Evolutionary conservation across 2,888 invertebrate genomes (phyloP), one percentile per base, ranked within the genome.

Genomic region (Hyles lineata): DNA sequence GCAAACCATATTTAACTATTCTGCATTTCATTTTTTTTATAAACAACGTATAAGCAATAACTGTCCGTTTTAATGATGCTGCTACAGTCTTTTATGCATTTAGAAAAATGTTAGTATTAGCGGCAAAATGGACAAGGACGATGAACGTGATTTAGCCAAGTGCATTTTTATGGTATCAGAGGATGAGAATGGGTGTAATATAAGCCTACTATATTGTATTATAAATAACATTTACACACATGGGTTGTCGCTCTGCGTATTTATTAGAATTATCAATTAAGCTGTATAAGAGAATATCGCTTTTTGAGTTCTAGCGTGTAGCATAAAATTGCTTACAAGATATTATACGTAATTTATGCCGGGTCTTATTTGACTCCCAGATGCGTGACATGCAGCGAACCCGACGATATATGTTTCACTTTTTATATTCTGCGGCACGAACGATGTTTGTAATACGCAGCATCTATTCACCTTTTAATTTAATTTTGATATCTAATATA

Each of bases 81-180:
- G 15, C 7, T 55, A 7, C n/a, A 8, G 55, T 6, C n/a, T 19
- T 19, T n/a, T 55, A 8, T 55, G n/a, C 55, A 19, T 55, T 43
- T 11, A 43, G 43, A 1, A 43, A 43, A 43, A 43, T 43, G 43
- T 11, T 43, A 43, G 43, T 43, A 43, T 15, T 43, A 43, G 43
- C 43, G 43, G 11, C 43, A 43, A 43, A 43, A 55, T 55, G n/a
- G 6, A 55, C 17, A 55, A 19, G n/a, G n/a, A 55, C 55, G 55
- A 55, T 55, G 52, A 55, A 55, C n/a, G 55, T 55, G 55, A 55
- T 55, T 55, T 55, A 55, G 55, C 55, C n/a, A 55, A 55, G 55
- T n/a, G 55, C 55, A 55, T n/a, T 55, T 55, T 55, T 17, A 55
- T 55, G n/a, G 55, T 55, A 55, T 55, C 43, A 2, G 15, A 15